Percentiles rank a stretch among this genome's conserved stretches.
Evolutionary conservation across 2,888 invertebrate species (phyloP).

Genomic region (Plutella xylostella): DNA sequence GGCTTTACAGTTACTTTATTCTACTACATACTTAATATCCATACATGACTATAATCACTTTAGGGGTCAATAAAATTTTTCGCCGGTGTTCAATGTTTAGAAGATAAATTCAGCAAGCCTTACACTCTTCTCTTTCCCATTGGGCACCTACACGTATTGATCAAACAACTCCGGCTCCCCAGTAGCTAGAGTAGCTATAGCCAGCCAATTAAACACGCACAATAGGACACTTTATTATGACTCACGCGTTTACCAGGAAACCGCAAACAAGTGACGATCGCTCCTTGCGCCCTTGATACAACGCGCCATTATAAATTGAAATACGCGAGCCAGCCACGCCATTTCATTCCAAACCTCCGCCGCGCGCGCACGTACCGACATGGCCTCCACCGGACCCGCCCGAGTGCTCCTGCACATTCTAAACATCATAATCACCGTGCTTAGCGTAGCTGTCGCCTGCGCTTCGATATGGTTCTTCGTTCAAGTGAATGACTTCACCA

Average conservation of each 20-base stretch:
- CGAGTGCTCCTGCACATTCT: conserved; percentile 30
- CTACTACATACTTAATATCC: no score
- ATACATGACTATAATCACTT: no score
- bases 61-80: no score
- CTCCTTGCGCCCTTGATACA: not conserved
- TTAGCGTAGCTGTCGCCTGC: conserved; percentile 36
- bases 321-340: not conserved
- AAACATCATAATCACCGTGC: conserved; percentile 33
- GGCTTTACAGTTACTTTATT: no score
- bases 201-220: no score
- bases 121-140: no score
- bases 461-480: conserved; percentile 49
- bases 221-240: not conserved
- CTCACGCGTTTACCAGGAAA: not conserved
- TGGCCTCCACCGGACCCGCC: conserved; percentile 16
- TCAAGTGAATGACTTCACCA: conserved; percentile 39
- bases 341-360: not conserved
- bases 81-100: no score
- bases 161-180: not conserved
- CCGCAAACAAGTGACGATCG: not conserved
- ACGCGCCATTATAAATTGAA: not conserved
- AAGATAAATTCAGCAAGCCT: no score
- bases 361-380: not conserved
- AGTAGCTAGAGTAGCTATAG: not conserved
- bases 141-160: no score